phyloP scores from a whole-genome alignment of 2,113 vertebrate species.

The Coregonus clupeaformis region DNA sequence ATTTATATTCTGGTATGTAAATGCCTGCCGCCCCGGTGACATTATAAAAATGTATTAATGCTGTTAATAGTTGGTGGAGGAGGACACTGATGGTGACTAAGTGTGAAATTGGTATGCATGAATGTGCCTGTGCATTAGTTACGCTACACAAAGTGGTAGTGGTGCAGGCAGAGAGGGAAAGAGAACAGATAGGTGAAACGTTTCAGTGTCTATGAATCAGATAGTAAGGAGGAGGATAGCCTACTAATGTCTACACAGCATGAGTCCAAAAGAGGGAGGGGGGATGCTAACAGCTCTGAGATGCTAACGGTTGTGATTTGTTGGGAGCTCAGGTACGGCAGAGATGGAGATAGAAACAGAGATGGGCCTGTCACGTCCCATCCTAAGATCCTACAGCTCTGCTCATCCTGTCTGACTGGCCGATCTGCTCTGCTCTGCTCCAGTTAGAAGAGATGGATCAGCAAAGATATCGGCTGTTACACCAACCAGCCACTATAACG shows the following conservation, averaged over 20 bases:
- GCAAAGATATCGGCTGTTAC: not conserved
- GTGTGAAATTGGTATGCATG: conserved; percentile 20
- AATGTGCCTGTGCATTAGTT: not conserved
- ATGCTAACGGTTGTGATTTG: not conserved
- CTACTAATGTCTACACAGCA: not conserved
- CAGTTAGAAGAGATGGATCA: not conserved
- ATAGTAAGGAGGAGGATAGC: not conserved
- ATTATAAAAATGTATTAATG: conserved; percentile 79
- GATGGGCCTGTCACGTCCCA: not conserved
- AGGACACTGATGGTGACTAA: conserved; percentile 48
- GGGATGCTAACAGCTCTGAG: not conserved
- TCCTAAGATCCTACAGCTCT: not conserved
- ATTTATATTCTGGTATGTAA: conserved; percentile 82
- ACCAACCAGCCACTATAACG: not conserved
- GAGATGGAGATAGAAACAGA: not conserved
- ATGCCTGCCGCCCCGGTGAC: conserved; percentile 71
- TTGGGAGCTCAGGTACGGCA: not conserved
- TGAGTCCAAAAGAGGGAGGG: not conserved
- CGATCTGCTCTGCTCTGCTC: not conserved
- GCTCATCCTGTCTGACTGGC: not conserved
- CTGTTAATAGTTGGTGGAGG: conserved; percentile 74
- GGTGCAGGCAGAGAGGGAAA: not conserved
- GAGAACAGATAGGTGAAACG: not conserved
- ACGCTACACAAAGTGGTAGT: not conserved
- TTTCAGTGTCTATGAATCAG: not conserved